phyloP scores from a whole-genome alignment of 2,797 vertebrate genomes.

The Poeciliopsis gracilis region DNA sequence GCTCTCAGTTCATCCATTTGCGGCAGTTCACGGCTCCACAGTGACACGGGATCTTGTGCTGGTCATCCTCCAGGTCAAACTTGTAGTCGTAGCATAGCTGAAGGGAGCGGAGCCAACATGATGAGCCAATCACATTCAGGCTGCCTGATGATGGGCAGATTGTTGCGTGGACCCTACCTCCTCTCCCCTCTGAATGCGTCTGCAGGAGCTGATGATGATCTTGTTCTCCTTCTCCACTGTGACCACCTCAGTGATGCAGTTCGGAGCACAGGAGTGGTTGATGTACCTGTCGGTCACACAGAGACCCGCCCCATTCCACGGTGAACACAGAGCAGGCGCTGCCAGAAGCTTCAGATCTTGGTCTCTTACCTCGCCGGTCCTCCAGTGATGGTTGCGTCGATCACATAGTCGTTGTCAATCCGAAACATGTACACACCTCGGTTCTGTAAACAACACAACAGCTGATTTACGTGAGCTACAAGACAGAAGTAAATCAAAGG shows the following conservation, averaged over 20 bases:
- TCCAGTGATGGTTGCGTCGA: conserved; percentile 94
- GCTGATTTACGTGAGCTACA: neutral
- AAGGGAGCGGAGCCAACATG: neutral
- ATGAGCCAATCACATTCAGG: neutral
- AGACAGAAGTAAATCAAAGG: neutral
- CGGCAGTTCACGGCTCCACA: conserved; percentile 97
- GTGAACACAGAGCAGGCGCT: neutral
- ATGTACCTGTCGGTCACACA: conserved; percentile 87
- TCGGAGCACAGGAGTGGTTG: conserved; percentile 96
- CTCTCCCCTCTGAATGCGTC: conserved; percentile 96
- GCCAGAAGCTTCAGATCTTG: neutral
- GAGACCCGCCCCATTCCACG: neutral
- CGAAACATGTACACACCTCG: conserved; percentile 99
- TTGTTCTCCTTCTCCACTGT: conserved; percentile 96
- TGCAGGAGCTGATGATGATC: conserved; percentile 97
- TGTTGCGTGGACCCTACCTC: conserved; percentile 80
- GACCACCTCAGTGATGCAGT: conserved; percentile 96
- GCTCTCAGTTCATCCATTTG: conserved; percentile 94
- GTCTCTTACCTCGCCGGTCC: conserved; percentile 90
- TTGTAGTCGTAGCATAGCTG: conserved; percentile 96
- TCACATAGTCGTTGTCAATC: conserved; percentile 94
- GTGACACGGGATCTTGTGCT: conserved; percentile 99
- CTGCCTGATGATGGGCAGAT: neutral
- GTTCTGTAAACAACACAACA: conserved; percentile 79
- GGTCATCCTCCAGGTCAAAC: conserved; percentile 98